Evolutionary conservation across 2,113 vertebrate genomes (phyloP), one percentile per base, ranked within the genome.

Genomic region (Oxyruncus cristatus): DNA sequence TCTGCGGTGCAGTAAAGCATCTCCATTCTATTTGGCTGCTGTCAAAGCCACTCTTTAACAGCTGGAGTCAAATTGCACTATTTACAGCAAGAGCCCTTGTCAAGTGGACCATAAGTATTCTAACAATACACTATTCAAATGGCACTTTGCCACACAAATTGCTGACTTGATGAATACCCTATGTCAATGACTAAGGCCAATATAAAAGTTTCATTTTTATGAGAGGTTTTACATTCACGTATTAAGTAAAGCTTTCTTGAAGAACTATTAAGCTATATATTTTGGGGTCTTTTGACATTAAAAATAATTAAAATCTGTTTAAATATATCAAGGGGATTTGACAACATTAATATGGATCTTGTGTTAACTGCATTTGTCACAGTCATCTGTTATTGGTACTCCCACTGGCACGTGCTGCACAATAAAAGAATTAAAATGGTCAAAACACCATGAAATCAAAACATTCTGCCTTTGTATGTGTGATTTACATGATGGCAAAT

Each of bases 41-140:
- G 99, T 99, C 99, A 99, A 98, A 99, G 98, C 98, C 98, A 98
- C 98, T 99, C 98, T 99, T 98, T 98, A 99, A 99, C 99, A 99
- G 99, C 99, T 99, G 99, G 99, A 99, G 99, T 99, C 99, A 99
- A 99, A 99, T 99, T 99, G 99, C 99, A 98, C 98, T 99, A 99
- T 99, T 99, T 99, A 99, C 99, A 99, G 99, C 98, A 97, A 99
- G 98, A 98, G 98, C 98, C 97, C 98, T 98, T 98, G 98, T 98
- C 98, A 98, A 98, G 98, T 98, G 98, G 98, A 98, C 98, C 98
- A 96, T 98, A 98, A 98, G 98, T 98, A 98, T 98, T 98, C 97
- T 98, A 98, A 98, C 98, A 98, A 98, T 98, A 96, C 98, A 94
- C 98, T 98, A 98, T 98, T 98, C 98, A 98, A 98, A 98, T 98